Conservation (phyloP, 2,113 vertebrate species). For the Cygnus buccinator region DNA sequence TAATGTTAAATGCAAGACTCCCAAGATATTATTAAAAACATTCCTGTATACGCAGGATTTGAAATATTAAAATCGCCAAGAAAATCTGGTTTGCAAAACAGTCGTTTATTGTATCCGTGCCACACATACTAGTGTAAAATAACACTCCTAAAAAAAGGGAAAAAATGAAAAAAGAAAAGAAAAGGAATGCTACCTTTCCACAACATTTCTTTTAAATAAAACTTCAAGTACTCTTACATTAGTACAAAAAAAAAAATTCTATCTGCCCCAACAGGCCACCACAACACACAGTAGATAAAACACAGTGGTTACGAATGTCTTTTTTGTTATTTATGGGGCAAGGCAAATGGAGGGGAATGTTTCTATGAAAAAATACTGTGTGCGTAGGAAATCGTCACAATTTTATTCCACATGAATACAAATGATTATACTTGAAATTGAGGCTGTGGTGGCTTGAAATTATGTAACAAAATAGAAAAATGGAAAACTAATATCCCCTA, state of each 20-base stretch:
- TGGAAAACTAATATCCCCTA: slow-evolving; percentile 96
- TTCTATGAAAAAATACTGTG: slow-evolving; percentile 90
- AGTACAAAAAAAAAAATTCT: slow-evolving; percentile 89
- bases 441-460: slow-evolving; percentile 94
- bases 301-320: slow-evolving; percentile 98
- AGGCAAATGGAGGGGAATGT: slow-evolving; percentile 91
- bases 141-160: slow-evolving; percentile 96
- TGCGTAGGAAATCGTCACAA: slow-evolving; percentile 84
- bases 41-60: neutral
- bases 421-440: slow-evolving; percentile 90
- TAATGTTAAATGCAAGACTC: neutral
- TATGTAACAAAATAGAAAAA: slow-evolving; percentile 91
- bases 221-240: slow-evolving; percentile 99
- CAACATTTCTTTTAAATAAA: slow-evolving; percentile 99
- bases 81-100: slow-evolving; percentile 92
- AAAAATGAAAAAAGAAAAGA: slow-evolving; percentile 34
- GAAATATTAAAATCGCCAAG: slow-evolving; percentile 62
- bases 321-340: slow-evolving; percentile 89
- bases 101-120: slow-evolving; percentile 99
- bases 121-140: slow-evolving; percentile 99
- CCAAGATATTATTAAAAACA: neutral
- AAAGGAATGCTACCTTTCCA: slow-evolving; percentile 99
- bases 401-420: slow-evolving; percentile 87
- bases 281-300: slow-evolving; percentile 97
- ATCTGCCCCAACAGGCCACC: slow-evolving; percentile 94